phyloP scores from a whole-genome alignment of 2,113 vertebrate genomes.

The Amblyopsis rosae region DNA sequence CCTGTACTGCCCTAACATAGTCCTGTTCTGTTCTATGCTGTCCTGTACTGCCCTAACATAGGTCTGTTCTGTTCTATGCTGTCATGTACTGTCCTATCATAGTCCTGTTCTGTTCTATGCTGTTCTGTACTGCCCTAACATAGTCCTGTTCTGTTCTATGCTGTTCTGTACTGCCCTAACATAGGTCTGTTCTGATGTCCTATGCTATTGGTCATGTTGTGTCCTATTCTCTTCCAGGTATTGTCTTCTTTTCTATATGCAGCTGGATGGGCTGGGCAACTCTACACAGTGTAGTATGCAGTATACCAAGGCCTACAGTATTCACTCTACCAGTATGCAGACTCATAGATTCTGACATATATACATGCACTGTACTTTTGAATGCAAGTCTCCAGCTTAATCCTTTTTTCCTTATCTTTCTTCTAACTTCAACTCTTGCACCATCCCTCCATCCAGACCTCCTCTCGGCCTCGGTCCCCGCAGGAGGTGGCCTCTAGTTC shows the following conservation, averaged over 20 bases:
- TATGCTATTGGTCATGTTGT: not conserved
- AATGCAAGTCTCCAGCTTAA: not conserved
- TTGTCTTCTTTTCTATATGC: not conserved
- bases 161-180: not conserved
- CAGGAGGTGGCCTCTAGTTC: conserved; percentile 72
- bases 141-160: not conserved
- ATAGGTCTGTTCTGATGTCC: not conserved
- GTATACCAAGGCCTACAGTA: no score
- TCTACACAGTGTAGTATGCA: no score
- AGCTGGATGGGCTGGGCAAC: no score
- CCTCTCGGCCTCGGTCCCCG: conserved; percentile 52
- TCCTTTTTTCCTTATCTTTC: conserved; percentile 24
- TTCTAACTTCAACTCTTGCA: conserved; percentile 3
- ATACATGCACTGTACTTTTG: no score
- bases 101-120: not conserved
- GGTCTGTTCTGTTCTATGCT: not conserved
- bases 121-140: not conserved
- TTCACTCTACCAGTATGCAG: no score
- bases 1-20: not conserved
- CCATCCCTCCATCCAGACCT: conserved; percentile 28
- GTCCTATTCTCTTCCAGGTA: not conserved
- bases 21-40: not conserved
- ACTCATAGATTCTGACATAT: no score
- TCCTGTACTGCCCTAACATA: not conserved
- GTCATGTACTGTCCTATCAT: not conserved